Evolutionary conservation across 2,113 vertebrate species (phyloP).

Genomic region (Bolborhynchus lineola): DNA sequence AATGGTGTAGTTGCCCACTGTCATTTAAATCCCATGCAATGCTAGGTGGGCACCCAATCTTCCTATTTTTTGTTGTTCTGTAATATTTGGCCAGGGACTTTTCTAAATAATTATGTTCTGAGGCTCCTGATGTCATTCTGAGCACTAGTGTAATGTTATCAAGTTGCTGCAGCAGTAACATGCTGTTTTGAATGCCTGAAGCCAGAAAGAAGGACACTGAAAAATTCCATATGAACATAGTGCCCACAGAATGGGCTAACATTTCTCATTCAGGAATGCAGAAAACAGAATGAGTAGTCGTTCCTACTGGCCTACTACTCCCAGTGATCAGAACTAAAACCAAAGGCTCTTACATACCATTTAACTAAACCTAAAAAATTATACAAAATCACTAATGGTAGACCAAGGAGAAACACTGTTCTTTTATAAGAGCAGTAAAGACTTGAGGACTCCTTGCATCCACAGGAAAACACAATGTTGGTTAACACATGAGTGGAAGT

Average conservation of each 20-base stretch:
- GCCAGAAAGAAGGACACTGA: neutral
- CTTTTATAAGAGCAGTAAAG: neutral
- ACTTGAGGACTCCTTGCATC: neutral
- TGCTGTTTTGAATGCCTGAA: neutral
- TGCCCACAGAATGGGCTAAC: neutral
- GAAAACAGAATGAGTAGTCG: neutral
- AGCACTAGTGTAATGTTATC: neutral
- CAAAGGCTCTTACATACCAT: neutral
- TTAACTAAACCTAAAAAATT: neutral
- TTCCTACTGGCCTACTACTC: neutral
- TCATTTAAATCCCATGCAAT: neutral
- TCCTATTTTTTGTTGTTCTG: neutral
- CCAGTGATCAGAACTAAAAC: neutral
- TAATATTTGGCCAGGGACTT: neutral
- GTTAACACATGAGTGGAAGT: neutral
- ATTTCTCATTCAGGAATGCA: neutral
- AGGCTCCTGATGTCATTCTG: neutral
- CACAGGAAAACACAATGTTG: neutral
- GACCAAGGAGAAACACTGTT: neutral
- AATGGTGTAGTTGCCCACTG: fast-evolving
- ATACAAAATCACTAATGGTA: neutral
- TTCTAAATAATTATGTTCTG: neutral
- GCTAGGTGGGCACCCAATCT: neutral
- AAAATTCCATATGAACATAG: neutral
- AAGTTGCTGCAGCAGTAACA: neutral